Percentiles rank a stretch among this genome's conserved stretches.
Conservation (phyloP, 2,888 invertebrate genomes). For the Punctoribates punctum region DNA sequence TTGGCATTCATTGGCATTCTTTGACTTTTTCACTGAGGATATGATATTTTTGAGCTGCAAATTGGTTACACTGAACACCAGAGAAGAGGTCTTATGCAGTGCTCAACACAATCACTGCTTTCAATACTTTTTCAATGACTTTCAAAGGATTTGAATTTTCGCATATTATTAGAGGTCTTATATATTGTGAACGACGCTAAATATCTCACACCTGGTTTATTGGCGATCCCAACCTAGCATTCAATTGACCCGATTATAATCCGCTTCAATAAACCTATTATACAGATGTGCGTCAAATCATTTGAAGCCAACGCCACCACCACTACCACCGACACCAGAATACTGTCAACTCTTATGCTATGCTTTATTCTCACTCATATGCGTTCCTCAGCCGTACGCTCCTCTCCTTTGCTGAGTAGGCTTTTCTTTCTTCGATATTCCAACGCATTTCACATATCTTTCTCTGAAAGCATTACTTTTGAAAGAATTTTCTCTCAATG, state of each 20-base stretch:
- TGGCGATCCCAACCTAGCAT: constrained; percentile 9
- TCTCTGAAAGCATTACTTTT: constrained; percentile 23
- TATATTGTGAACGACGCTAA: constrained; percentile 28
- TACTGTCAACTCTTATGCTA: neutral
- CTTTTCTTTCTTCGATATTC: neutral
- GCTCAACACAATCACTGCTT: neutral
- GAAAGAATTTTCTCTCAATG: constrained; percentile 23
- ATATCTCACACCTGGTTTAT: constrained; percentile 38
- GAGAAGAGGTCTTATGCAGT: neutral
- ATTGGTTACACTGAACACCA: constrained; percentile 23
- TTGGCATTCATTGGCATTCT: neutral
- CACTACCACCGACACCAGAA: neutral
- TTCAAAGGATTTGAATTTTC: neutral
- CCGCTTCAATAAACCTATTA: constrained; percentile 38
- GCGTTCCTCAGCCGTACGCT: neutral
- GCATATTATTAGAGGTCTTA: neutral
- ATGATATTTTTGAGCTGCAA: constrained; percentile 30
- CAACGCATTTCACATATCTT: constrained; percentile 14
- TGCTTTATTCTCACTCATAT: neutral
- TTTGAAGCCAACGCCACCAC: constrained; percentile 18
- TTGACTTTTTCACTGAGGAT: constrained; percentile 21
- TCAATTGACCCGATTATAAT: constrained; percentile 35
- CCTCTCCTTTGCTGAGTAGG: neutral
- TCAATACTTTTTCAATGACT: neutral
- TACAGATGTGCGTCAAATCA: constrained; percentile 34